These are phyloP conservation scores for Sturmia bella DNA, from an alignment of 2,888 invertebrate species.

Conservation along the genomic window DNA sequence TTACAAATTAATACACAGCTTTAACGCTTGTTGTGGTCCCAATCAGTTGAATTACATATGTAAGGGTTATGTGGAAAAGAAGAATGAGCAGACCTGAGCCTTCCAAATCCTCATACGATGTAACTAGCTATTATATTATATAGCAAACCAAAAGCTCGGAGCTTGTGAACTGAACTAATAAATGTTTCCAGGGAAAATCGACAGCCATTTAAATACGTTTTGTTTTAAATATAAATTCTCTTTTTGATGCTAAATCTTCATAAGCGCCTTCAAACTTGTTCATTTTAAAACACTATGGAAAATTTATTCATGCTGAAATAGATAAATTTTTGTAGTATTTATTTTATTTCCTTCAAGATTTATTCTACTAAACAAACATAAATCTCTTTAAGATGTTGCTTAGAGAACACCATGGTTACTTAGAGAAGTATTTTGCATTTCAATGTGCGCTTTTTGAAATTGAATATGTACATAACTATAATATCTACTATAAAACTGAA, in stretches of 20 bases:
- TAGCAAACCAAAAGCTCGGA: too few relatives aligned
- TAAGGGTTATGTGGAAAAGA: too few relatives aligned
- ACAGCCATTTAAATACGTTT: background rate
- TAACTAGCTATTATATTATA: too few relatives aligned
- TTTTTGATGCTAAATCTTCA: background rate
- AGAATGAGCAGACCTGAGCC: too few relatives aligned
- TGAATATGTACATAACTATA: slow-evolving; percentile 32
- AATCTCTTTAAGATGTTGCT: slow-evolving; percentile 47
- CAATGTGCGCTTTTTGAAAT: slow-evolving; percentile 30
- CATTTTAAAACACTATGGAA: background rate
- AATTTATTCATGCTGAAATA: background rate
- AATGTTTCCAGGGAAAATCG: background rate
- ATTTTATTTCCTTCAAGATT: slow-evolving; percentile 46
- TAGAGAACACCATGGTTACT: slow-evolving; percentile 39
- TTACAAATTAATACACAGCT: too few relatives aligned
- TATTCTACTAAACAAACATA: slow-evolving; percentile 53
- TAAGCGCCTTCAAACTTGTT: background rate
- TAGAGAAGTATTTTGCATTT: slow-evolving; percentile 25
- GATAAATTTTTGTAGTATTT: background rate
- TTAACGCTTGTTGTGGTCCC: too few relatives aligned
- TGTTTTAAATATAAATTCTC: slow-evolving; percentile 3
- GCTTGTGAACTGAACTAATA: too few relatives aligned
- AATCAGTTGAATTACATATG: too few relatives aligned
- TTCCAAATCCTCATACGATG: too few relatives aligned
- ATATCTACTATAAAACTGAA: too few relatives aligned